phyloP scores from a whole-genome alignment of 2,888 invertebrate species.

The Malacosoma neustria region DNA sequence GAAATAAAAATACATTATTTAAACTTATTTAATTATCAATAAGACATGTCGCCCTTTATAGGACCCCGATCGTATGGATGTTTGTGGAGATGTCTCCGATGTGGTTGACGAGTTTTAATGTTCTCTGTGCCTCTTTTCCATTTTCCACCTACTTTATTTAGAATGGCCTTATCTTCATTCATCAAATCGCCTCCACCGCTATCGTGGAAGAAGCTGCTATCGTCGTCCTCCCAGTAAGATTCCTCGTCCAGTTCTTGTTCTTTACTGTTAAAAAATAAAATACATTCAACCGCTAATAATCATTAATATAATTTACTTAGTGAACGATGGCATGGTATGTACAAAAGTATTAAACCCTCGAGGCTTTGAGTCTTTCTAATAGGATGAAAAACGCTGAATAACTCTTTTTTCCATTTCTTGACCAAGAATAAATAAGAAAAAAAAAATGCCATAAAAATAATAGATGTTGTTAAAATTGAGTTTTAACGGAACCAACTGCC shows the following conservation, averaged over 20 bases:
- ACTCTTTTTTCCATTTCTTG: no score
- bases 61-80: slow-evolving; percentile 68
- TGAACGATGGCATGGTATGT: no score
- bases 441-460: no score
- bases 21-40: not conserved
- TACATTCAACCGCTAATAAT: not conserved
- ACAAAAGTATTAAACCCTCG: no score
- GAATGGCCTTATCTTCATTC: slow-evolving; percentile 42
- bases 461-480: no score
- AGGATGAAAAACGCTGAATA: no score
- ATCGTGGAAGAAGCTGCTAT: slow-evolving; percentile 45
- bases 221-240: slow-evolving; percentile 43
- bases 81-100: slow-evolving; percentile 69
- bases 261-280: slow-evolving; percentile 24
- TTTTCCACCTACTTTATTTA: slow-evolving; percentile 18
- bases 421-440: no score
- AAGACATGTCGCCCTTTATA: slow-evolving; percentile 3
- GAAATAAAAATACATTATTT: no score
- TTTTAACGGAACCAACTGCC: no score
- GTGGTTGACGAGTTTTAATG: slow-evolving; percentile 34
- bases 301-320: not conserved
- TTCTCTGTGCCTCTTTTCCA: slow-evolving; percentile 23
- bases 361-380: no score
- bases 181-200: slow-evolving; percentile 45
- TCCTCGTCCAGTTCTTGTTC: slow-evolving; percentile 43